A percentile compares a stretch with the other conserved stretches of the same genome.
phyloP scores from a whole-genome alignment of 2,113 vertebrate genomes.

The Menidia beryllina region DNA sequence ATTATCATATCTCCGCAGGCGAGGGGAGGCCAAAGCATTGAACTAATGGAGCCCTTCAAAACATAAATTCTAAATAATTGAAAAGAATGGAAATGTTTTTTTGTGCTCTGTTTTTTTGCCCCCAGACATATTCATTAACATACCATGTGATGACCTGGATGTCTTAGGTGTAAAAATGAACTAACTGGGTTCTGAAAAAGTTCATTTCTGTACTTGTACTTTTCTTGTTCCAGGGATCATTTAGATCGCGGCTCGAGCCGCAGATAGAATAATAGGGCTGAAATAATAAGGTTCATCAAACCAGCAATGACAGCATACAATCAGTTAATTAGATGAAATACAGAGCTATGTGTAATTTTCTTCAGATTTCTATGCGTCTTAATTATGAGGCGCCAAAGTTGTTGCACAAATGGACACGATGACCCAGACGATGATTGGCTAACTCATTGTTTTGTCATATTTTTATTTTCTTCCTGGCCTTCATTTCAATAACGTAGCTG shows the following conservation, averaged over 20 bases:
- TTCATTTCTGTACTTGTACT: not conserved
- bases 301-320: not conserved
- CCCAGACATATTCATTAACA: no score
- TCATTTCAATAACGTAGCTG: not conserved
- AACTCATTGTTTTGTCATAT: not conserved
- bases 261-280: not conserved
- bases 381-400: not conserved
- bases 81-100: no score
- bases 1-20: no score
- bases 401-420: not conserved
- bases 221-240: not conserved
- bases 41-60: no score
- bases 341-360: not conserved
- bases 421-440: not conserved
- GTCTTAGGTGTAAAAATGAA: no score
- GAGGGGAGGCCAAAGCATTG: no score
- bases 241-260: not conserved
- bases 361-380: not conserved
- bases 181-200: no score
- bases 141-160: no score
- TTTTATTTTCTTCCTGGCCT: not conserved
- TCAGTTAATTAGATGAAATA: not conserved
- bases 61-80: no score
- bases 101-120: no score
- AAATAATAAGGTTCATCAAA: not conserved